Evolutionary conservation across 2,888 invertebrate genomes (phyloP).

Genomic region (Megastigmus dorsalis): DNA sequence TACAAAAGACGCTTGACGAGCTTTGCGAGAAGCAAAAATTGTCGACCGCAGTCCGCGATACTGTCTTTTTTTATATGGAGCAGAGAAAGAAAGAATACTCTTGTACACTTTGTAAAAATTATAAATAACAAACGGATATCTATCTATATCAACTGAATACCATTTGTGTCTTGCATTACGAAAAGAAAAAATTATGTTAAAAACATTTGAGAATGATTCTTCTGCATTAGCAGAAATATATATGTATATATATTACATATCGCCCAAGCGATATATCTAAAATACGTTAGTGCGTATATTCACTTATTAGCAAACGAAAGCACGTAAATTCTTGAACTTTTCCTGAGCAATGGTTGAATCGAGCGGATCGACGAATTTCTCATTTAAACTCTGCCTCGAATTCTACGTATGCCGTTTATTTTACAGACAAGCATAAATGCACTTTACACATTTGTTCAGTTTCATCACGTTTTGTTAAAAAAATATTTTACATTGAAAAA

Average conservation of each 20-base stretch:
- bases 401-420: not conserved
- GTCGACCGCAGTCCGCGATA: constrained; percentile 34
- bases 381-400: not conserved
- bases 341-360: constrained; percentile 38
- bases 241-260: constrained; percentile 48
- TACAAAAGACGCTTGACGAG: constrained; percentile 46
- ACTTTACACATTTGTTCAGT: constrained; percentile 11
- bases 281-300: constrained; percentile 39
- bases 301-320: constrained; percentile 43
- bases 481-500: constrained; percentile 39
- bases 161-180: constrained; percentile 28
- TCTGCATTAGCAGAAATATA: constrained; percentile 48
- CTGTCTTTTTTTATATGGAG: constrained; percentile 26
- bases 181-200: constrained; percentile 33
- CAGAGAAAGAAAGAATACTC: constrained; percentile 28
- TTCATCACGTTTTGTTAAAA: constrained; percentile 29
- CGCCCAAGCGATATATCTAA: constrained; percentile 40
- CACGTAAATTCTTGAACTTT: constrained; percentile 36
- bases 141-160: constrained; percentile 40
- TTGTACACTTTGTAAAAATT: constrained; percentile 44
- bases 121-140: constrained; percentile 39
- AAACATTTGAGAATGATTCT: constrained; percentile 42
- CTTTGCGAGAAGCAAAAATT: constrained; percentile 29
- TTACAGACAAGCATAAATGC: constrained; percentile 40
- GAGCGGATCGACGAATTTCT: not conserved